Evolutionary conservation across 1,140 invertebrate genomes (phyloP).

Genomic region (Bombus waltoni): DNA sequence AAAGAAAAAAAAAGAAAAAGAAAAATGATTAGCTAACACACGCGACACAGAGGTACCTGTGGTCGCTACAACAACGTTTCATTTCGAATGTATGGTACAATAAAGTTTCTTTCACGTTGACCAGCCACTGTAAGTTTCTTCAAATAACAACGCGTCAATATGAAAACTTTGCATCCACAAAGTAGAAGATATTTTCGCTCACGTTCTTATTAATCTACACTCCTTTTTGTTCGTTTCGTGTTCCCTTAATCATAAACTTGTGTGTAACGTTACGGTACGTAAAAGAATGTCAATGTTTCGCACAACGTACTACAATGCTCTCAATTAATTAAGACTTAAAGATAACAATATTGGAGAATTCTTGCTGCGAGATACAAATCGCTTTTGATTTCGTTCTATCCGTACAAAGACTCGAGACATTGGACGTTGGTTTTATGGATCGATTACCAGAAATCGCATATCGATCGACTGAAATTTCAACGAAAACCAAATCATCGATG

Average conservation of each 20-base stretch:
- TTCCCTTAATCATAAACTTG: not conserved
- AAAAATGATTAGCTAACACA: not conserved
- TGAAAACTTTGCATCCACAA: not conserved
- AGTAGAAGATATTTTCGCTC: not conserved
- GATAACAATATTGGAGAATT: not conserved
- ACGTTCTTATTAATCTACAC: not conserved
- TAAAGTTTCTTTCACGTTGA: no score
- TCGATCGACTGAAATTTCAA: not conserved
- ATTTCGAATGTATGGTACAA: no score
- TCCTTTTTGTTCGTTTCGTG: not conserved
- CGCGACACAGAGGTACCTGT: no score
- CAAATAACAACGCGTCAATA: not conserved
- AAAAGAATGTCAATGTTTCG: not conserved
- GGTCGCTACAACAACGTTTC: not conserved
- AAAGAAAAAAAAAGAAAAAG: not conserved
- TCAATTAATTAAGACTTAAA: slow-evolving; percentile 5
- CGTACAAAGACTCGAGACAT: not conserved
- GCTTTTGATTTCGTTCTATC: not conserved
- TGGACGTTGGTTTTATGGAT: no score
- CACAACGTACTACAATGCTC: slow-evolving; percentile 4
- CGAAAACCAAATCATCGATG: not conserved
- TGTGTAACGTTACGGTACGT: not conserved
- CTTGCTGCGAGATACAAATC: not conserved
- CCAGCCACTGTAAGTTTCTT: not conserved
- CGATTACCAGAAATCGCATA: not conserved